Evolutionary conservation across 64 coral and sea anemone species (phyloP), one percentile per base, ranked within the genome.

Genomic region (Dendrophyllia cribrosa): DNA sequence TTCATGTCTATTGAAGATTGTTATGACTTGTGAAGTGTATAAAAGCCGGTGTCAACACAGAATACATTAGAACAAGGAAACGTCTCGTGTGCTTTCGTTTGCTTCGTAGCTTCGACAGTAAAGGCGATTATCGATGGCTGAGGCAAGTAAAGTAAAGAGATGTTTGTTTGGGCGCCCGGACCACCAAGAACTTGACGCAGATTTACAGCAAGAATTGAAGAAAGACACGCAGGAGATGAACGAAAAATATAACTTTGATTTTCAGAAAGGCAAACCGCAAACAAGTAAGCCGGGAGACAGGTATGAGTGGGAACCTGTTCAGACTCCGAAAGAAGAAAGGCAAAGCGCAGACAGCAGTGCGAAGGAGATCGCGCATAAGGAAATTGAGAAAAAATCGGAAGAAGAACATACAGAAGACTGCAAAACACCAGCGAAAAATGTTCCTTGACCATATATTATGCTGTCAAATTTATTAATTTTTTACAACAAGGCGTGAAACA

Each of bases 201-300:
- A 67, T 50, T 68, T 68, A 15, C 1, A 62, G 56, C 66, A 4
- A 50, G 79, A 83, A 61, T 19, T 23, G 6, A 22, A 67, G 2
- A 66, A 84, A 3, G 80, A 84, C 46, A 3, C 1, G 2, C 59
- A 84, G 12, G 80, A 84, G 61, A 84, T 50, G 80, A 84, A 68
- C 80, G 20, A 84, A 68, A 67, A 84, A 49, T 84, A 23, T 5
- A 16, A 23, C 9, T 84, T 84, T 14, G 80, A 84, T 84, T 84
- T 84, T 45, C 2, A 68, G 44, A 44, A 68, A 67, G 80, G 43
- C 13, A 8, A 67, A 67, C 80, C 80, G 62, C 50, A 22, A 23
- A 13, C 2, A 53, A 34, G 34, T 34, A 34, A 34, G 2, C 34
- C 34, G 0, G 49, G 49, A 55, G 50, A 9, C 6, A 67, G 8